These are phyloP conservation scores for Trinectes maculatus DNA, from an alignment of 2,113 vertebrate species.

Conservation along the genomic window DNA sequence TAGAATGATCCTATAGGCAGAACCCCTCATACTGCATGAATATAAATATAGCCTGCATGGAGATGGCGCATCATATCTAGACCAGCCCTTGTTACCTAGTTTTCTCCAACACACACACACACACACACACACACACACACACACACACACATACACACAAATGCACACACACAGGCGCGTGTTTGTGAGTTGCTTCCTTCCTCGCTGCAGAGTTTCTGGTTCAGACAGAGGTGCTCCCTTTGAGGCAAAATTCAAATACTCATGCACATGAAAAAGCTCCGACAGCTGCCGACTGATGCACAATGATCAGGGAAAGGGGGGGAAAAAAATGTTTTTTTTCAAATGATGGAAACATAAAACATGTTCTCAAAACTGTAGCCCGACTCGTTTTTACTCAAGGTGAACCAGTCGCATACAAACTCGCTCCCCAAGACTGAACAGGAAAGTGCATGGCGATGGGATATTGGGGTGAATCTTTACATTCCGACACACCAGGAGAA, in stretches of 20 bases:
- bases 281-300: slow-evolving; percentile 62
- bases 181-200: slow-evolving; percentile 63
- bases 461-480: too few species aligned
- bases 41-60: slow-evolving; percentile 16
- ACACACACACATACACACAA: slow-evolving; percentile 1
- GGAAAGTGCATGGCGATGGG: slow-evolving; percentile 11
- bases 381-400: slow-evolving; percentile 50
- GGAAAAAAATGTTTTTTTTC: slow-evolving; percentile 31
- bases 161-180: not conserved
- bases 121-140: slow-evolving; percentile 7
- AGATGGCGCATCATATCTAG: slow-evolving; percentile 28
- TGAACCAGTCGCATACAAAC: slow-evolving; percentile 33
- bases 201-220: slow-evolving; percentile 60
- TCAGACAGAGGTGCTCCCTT: slow-evolving; percentile 65
- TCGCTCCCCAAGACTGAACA: slow-evolving; percentile 11
- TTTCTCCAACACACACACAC: slow-evolving; percentile 1
- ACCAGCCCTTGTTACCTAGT: slow-evolving; percentile 33
- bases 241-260: slow-evolving; percentile 60
- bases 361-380: slow-evolving; percentile 31
- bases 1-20: slow-evolving; percentile 6
- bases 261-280: slow-evolving; percentile 55
- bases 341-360: slow-evolving; percentile 40
- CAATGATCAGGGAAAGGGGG: slow-evolving; percentile 41
- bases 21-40: slow-evolving; percentile 11
- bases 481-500: slow-evolving; percentile 5